Base-by-base conservation (phyloP, 1,140 invertebrate species). In the Drosophila ficusphila region DNA sequence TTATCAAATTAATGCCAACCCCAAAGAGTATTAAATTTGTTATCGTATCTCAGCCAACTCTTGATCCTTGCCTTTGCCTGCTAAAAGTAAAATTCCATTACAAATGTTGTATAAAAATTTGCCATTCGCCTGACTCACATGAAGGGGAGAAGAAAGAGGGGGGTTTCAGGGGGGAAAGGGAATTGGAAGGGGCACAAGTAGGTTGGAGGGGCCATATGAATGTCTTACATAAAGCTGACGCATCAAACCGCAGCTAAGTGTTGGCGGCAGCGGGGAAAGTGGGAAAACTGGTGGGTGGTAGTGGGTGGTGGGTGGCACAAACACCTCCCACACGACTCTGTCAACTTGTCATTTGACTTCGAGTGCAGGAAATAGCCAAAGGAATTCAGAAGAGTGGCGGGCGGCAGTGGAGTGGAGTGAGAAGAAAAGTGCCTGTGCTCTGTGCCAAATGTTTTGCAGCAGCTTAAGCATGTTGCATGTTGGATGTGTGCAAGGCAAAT, bases 151-250 rank as follows among this genome's bases (percentile, higher is more conserved):
- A n/a, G n/a, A n/a, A n/a, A n/a, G n/a, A n/a, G n/a, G n/a, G n/a
- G n/a, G n/a, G n/a, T n/a, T n/a, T n/a, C n/a, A n/a, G 9, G 19
- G 51, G 8, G 2, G 3, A 8, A 16, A 11, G 16, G 19, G 31
- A 39, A 11, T 41, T 41, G 8, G 41, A n/a, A n/a, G 51, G 9
- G 12, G 8, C 7, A 4, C n/a, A 39, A 12, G 16, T 27, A 23
- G 16, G 47, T 3, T 19, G 29, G 29, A 4, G 39, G 39, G 44
- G 31, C 9, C 39, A 79, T 62, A 64, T 42, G 52, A 52, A 69
- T 74, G 65, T 85, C 76, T 88, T 86, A 86, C 60, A 81, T 86
- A 85, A 85, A 88, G 81, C 82, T 86, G 81, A 88, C 81, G 82
- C 81, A 88, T 81, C 81, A 76, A 74, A 62, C 60, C 58, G 56